Percentiles rank a stretch among this genome's conserved stretches.
phyloP scores from a whole-genome alignment of 2,888 invertebrate genomes.

The Eumerus sabulonum region DNA sequence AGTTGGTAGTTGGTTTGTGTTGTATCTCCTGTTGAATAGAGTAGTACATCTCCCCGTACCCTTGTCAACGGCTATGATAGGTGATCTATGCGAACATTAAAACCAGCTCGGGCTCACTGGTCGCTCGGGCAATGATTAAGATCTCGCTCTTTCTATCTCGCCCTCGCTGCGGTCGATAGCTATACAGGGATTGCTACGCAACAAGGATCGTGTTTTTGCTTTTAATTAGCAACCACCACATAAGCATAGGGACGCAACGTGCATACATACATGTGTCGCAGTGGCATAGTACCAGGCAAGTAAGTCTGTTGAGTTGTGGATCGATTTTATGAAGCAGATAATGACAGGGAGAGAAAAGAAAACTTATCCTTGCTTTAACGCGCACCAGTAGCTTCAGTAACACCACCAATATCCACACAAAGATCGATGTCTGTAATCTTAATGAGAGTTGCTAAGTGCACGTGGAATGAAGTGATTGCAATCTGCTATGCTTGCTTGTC shows the following conservation, averaged over 20 bases:
- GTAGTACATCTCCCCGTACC: not conserved
- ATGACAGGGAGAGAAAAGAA: conserved; percentile 23
- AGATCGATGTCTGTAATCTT: conserved; percentile 64
- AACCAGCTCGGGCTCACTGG: conserved; percentile 57
- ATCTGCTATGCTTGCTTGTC: conserved; percentile 44
- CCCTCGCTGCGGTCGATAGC: too few species aligned
- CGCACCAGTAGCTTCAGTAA: conserved; percentile 23
- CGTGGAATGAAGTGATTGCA: conserved; percentile 61
- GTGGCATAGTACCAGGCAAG: not conserved
- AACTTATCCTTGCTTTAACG: conserved; percentile 34
- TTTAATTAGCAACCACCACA: conserved; percentile 59
- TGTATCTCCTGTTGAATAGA: not conserved
- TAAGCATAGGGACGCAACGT: conserved; percentile 22
- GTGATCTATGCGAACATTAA: conserved; percentile 68
- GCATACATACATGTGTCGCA: conserved; percentile 4
- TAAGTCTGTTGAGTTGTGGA: conserved; percentile 40
- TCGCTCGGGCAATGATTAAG: conserved; percentile 53
- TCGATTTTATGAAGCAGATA: conserved; percentile 64
- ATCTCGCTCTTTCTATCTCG: conserved; percentile 40
- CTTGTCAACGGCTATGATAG: conserved; percentile 51
- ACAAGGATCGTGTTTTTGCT: conserved; percentile 63
- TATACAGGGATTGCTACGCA: conserved; percentile 45
- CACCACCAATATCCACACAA: too few species aligned
- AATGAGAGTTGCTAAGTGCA: conserved; percentile 67
- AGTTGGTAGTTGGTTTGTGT: conserved; percentile 38